Evolutionary conservation across 1,140 invertebrate species (phyloP), one percentile per base, ranked within the genome.

Genomic region (Probaryconus sp.): DNA sequence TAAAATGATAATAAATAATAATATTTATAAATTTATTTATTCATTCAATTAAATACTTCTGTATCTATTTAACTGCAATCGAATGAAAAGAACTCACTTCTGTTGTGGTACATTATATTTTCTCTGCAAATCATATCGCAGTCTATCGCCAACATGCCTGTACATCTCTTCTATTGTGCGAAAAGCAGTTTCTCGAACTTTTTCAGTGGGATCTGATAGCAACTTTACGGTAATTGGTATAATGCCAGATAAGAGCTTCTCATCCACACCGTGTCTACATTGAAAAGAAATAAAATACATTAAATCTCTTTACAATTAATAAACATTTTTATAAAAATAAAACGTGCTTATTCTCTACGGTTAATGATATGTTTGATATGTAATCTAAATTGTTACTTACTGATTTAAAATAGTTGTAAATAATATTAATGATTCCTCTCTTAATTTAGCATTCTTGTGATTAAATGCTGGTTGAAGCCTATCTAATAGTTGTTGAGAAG

Each of bases 81-180:
- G n/a, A n/a, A n/a, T n/a, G n/a, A n/a, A n/a, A n/a, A n/a, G 30
- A 47, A 88, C 90, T 88, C 82, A 91, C 92, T 96, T 97, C 9
- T 93, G 89, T 37, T 92, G 91, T 5, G 95, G 94, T 50, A 98
- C 90, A 31, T 92, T 86, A 77, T 95, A 92, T 80, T 96, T 96
- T 81, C 92, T 93, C 75, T 92, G 90, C 45, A 98, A 87, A 86
- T 98, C 96, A 35, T 91, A 86, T 72, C 96, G 85, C 37, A 98
- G 88, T 85, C 93, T 91, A 83, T 98, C 97, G 71, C 97, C 97
- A 42, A 98, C 95, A 85, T 98, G 96, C 80, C 95, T 92, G 85
- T 98, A 98, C 17, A 98, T 93, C 83, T 97, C 95, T 11, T 96
- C 93, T 30, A 98, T 82, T 3, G 96, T 94, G 76, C 91, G 92